phyloP scores from a whole-genome alignment of 2,797 vertebrate genomes.

The Sarcophilus harrisii region DNA sequence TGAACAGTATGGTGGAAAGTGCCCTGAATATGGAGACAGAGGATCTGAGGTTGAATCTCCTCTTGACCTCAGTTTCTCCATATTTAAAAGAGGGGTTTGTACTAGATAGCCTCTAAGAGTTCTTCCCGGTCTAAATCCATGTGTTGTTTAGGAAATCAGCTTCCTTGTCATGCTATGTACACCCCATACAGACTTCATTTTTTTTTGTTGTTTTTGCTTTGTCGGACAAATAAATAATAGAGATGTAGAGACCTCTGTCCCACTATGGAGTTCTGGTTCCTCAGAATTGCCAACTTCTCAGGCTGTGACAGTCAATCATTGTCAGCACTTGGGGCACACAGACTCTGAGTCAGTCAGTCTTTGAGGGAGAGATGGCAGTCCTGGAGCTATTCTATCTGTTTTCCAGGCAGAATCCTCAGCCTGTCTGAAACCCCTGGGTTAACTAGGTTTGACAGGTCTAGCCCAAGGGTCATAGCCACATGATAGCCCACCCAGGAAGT shows the following conservation, averaged over 20 bases:
- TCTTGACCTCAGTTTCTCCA: not conserved
- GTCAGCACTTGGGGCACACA: not conserved
- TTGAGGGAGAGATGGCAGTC: not conserved
- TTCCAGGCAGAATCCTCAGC: not conserved
- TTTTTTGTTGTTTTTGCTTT: not conserved
- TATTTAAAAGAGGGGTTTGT: not conserved
- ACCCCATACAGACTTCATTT: not conserved
- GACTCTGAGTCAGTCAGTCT: not conserved
- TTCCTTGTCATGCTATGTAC: not conserved
- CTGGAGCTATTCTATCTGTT: not conserved
- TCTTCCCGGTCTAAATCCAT: not conserved
- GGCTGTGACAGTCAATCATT: constrained; percentile 2
- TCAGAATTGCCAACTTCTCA: not conserved
- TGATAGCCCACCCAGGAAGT: not conserved
- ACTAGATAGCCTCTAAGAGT: not conserved
- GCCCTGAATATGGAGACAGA: not conserved
- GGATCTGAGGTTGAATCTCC: not conserved
- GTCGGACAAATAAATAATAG: accelerated
- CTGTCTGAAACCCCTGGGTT: not conserved
- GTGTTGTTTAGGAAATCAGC: not conserved
- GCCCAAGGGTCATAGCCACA: not conserved
- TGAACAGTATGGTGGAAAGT: not conserved
- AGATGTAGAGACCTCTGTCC: constrained; percentile 5
- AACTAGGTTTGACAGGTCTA: not conserved
- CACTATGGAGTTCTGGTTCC: not conserved